These are phyloP conservation scores for Eudorcas thomsonii DNA, from an alignment of 2,113 vertebrate genomes.

Conservation along the genomic window DNA sequence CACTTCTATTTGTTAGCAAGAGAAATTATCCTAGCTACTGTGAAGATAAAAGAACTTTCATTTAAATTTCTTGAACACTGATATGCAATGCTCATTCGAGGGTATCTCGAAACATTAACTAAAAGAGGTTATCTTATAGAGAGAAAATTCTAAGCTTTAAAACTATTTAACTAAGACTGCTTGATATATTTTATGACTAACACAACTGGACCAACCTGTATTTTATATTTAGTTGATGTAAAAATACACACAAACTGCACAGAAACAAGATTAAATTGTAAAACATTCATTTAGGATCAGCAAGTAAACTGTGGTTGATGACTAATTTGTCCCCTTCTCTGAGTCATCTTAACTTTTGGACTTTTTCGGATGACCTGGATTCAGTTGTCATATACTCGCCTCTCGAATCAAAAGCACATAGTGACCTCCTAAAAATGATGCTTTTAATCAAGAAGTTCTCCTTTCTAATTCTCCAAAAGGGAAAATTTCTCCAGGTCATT, in stretches of 20 bases:
- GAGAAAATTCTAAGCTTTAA: conserved; percentile 44
- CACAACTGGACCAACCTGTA: background rate
- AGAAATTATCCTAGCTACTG: background rate
- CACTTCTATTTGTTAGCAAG: conserved; percentile 20
- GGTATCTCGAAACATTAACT: conserved; percentile 24
- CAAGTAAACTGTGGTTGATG: background rate
- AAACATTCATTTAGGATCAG: background rate
- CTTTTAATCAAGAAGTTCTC: conserved; percentile 3
- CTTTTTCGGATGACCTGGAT: background rate
- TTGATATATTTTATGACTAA: conserved; percentile 26
- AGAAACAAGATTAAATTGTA: conserved; percentile 13
- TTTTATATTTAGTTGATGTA: conserved; percentile 5
- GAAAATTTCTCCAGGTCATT: background rate
- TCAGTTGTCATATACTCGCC: background rate
- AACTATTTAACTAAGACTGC: conserved; percentile 1
- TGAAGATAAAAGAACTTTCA: conserved; percentile 6
- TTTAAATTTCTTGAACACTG: conserved; percentile 17
- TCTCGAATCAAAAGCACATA: background rate
- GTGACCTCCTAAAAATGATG: conserved; percentile 22
- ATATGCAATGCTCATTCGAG: background rate
- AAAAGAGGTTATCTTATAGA: background rate
- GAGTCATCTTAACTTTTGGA: background rate
- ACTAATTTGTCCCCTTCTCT: background rate
- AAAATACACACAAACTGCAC: conserved; percentile 24
- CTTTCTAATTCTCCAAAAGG: background rate